Conservation (phyloP, 2,888 invertebrate genomes). For the Nasonovia ribisnigri region DNA sequence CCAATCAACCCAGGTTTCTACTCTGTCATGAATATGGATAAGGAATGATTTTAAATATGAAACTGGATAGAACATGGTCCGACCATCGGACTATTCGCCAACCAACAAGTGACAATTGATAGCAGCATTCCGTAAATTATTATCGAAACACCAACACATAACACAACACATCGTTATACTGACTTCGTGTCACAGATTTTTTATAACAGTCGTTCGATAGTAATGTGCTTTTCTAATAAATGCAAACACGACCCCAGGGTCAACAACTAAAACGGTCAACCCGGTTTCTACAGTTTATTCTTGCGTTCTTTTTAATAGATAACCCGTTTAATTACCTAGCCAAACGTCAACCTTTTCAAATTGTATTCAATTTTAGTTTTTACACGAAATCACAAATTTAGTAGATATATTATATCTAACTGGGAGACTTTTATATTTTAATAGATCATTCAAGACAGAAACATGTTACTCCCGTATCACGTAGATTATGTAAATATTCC, state of each 20-base stretch:
- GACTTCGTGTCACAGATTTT: neutral
- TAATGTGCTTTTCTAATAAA: neutral
- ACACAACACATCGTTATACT: neutral
- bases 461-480: neutral
- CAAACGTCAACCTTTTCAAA: neutral
- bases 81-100: neutral
- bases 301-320: neutral
- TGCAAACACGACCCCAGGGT: neutral
- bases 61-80: too few relatives aligned
- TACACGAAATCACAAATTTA: neutral
- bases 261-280: neutral
- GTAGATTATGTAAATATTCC: neutral
- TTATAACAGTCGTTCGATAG: neutral
- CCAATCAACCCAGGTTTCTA: too few relatives aligned
- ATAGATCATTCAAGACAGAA: neutral
- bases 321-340: too few relatives aligned
- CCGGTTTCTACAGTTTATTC: neutral
- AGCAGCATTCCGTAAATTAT: neutral
- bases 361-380: neutral
- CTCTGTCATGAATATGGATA: too few relatives aligned
- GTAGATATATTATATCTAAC: neutral
- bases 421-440: neutral
- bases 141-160: neutral
- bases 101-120: neutral
- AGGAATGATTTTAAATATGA: too few relatives aligned